Base-by-base conservation (phyloP, 2,888 invertebrate species). In the Drosophila leonis region DNA sequence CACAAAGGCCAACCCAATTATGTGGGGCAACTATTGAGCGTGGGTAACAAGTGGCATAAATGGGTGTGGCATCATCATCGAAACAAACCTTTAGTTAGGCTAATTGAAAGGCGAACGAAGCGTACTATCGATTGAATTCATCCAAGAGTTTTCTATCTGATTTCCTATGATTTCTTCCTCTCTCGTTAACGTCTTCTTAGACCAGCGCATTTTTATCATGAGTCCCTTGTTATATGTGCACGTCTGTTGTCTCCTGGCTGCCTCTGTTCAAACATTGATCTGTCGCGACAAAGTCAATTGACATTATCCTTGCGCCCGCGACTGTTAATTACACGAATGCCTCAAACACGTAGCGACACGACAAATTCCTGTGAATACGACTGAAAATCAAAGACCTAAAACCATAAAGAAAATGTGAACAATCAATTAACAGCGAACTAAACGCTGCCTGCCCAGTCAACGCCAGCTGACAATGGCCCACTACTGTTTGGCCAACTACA, bases 231-330 rank as follows among this genome's bases (percentile, higher is more conserved):
- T 15, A 5, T 46, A 27, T 27, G 46, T 27, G 46, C 27, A 3
- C 9, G 15, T 51, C 42, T 41, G 42, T 48, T 60, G 78, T 66
- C 68, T 63, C 59, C 61, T 69, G 75, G 71, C 77, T 44, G 70
- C 31, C 78, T 27, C 39, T 60, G 70, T 6, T 29, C 63, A 69
- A 86, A 83, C 83, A 83, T 75, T 79, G 80, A 66, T 72, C 78
- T 65, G 79, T 80, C 87, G 84, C 84, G 84, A 83, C 84, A 86
- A 83, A 83, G 82, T 73, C 84, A 82, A 84, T 86, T 80, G 83
- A 73, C 71, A 76, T 68, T 72, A 78, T 86, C 87, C 86, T 82
- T 83, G 65, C 65, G 62, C 72, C 55, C 71, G 64, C 54, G 60
- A 56, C 78, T 80, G 84, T 86, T 86, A 84, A 83, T 83, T 86